Evolutionary conservation across 2,797 vertebrate genomes (phyloP).

Genomic region (Chloroceryle amazona): DNA sequence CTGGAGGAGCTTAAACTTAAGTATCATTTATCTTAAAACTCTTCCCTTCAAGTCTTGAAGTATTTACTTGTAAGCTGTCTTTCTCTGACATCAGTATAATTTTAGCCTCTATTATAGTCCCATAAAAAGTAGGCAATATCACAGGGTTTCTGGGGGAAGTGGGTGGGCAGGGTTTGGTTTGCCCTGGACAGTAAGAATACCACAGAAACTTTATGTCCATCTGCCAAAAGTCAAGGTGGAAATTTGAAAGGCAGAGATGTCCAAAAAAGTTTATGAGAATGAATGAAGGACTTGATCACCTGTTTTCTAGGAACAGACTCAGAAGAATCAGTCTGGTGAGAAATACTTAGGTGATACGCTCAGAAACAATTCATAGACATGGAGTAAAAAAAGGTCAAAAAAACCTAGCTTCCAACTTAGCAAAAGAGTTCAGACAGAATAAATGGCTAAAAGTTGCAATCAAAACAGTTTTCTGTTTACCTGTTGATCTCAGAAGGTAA

Average conservation of each 20-base stretch:
- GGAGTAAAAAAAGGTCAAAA: neutral
- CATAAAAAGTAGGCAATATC: neutral
- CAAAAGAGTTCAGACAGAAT: neutral
- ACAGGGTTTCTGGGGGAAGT: fast-evolving
- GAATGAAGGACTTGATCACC: neutral
- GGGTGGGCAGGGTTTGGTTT: neutral
- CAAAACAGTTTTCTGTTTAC: neutral
- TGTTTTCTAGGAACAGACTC: neutral
- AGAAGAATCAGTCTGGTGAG: neutral
- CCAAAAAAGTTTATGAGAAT: neutral
- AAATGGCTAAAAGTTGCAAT: neutral
- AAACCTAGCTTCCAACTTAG: neutral
- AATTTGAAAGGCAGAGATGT: neutral
- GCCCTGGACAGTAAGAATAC: neutral
- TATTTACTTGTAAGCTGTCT: neutral
- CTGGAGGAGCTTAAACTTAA: neutral
- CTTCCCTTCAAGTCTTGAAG: neutral
- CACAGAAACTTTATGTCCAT: neutral
- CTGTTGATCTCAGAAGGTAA: neutral
- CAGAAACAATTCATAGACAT: neutral
- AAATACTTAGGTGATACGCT: neutral
- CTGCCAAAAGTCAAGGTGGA: neutral
- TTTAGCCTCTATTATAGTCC: neutral
- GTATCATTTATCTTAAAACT: neutral
- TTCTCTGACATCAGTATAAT: neutral